Evolutionary conservation across 2,888 invertebrate genomes (phyloP).

Genomic region (Minunthozetes semirufus): DNA sequence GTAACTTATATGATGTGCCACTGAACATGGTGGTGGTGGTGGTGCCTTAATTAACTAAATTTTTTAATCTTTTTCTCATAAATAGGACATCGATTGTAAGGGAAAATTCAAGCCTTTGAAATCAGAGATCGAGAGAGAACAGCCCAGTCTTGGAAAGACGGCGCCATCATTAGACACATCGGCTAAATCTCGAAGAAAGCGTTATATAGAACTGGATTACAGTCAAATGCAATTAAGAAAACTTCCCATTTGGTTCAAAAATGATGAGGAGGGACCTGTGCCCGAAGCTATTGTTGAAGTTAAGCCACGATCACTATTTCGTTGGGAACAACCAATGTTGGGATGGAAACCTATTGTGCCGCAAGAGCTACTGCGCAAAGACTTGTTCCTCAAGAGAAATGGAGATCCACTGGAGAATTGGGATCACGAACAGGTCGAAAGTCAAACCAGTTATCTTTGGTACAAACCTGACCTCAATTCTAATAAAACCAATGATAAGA

Average conservation of each 20-base stretch:
- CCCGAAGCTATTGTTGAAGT: slow-evolving; percentile 24
- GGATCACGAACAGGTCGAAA: slow-evolving; percentile 25
- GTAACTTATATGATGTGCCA: neutral
- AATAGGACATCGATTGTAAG: neutral
- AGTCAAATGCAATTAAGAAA: slow-evolving; percentile 24
- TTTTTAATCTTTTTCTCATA: neutral
- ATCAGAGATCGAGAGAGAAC: neutral
- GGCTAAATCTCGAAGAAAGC: neutral
- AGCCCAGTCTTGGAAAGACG: neutral
- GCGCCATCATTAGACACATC: neutral
- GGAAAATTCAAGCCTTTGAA: slow-evolving; percentile 4
- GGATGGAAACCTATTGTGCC: slow-evolving; percentile 19
- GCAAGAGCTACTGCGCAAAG: neutral
- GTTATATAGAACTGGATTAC: slow-evolving; percentile 19
- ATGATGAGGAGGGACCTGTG: neutral
- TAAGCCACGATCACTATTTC: slow-evolving; percentile 4
- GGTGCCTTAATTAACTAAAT: neutral
- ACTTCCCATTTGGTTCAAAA: slow-evolving; percentile 9
- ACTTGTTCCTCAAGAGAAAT: slow-evolving; percentile 9
- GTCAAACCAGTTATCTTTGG: neutral
- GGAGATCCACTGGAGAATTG: neutral
- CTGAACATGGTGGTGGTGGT: neutral
- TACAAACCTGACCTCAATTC: neutral
- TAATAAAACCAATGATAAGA: neutral
- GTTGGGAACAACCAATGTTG: slow-evolving; percentile 5